Conservation (phyloP, 2,888 invertebrate species). For the Kryphioiulus occultus region DNA sequence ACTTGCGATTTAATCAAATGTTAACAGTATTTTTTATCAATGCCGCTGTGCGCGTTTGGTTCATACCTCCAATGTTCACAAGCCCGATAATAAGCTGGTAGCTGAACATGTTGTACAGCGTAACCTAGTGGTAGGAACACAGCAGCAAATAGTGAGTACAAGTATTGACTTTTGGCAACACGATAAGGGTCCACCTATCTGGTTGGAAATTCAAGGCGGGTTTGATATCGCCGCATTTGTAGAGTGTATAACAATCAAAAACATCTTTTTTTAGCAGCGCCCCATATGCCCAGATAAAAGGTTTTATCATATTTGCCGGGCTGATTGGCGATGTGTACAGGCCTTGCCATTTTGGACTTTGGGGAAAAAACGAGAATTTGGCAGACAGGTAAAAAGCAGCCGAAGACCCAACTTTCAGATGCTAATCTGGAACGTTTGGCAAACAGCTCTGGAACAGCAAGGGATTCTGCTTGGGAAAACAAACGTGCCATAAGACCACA, state of each 20-base stretch:
- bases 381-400: constrained; percentile 1
- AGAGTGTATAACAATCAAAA: background rate
- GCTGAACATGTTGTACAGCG: background rate
- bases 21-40: background rate
- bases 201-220: background rate
- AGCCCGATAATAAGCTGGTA: background rate
- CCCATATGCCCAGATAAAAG: constrained; percentile 11
- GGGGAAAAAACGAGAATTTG: background rate
- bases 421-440: background rate
- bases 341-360: constrained; percentile 32
- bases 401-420: constrained; percentile 10
- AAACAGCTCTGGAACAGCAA: background rate
- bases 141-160: background rate
- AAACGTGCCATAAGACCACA: background rate
- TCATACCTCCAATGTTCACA: constrained; percentile 32
- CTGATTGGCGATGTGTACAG: constrained; percentile 21
- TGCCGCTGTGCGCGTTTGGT: background rate
- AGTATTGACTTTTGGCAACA: constrained; percentile 36
- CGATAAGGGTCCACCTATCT: background rate
- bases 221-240: background rate
- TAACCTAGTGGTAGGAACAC: constrained; percentile 20
- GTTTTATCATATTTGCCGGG: background rate
- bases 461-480: background rate
- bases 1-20: background rate
- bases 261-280: background rate